A percentile compares a stretch with the other conserved stretches of the same genome.
Evolutionary conservation across 1,140 invertebrate genomes (phyloP).

Genomic region (Anoplolepis gracilipes): DNA sequence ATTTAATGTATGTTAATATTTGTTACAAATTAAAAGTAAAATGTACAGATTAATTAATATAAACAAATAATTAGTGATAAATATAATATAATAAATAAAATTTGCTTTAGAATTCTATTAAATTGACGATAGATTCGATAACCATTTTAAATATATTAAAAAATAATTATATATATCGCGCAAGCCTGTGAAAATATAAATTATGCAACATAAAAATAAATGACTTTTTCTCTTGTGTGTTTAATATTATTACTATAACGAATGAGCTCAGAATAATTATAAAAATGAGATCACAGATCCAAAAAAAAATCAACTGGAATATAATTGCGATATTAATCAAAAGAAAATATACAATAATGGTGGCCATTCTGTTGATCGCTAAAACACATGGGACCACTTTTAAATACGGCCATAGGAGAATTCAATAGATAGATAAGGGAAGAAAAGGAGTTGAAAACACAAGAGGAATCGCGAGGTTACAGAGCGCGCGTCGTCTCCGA

Average conservation of each 20-base stretch:
- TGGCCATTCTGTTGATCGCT: background rate
- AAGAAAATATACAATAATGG: background rate
- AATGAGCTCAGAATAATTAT: background rate
- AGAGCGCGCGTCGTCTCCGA: background rate
- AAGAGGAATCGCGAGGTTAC: background rate
- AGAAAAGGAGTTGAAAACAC: background rate
- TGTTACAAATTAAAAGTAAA: conserved; percentile 23
- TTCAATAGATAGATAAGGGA: conserved; percentile 1
- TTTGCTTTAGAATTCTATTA: background rate
- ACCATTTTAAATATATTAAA: conserved; percentile 2
- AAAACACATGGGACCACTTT: background rate
- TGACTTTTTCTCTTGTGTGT: no score
- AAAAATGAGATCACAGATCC: background rate
- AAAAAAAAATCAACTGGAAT: background rate
- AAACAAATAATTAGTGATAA: no score
- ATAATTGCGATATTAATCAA: background rate
- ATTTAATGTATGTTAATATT: conserved; percentile 19
- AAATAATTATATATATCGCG: background rate
- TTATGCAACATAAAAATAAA: no score
- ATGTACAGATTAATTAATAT: background rate
- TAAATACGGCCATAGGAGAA: background rate
- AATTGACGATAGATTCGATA: background rate
- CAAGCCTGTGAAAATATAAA: background rate
- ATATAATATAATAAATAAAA: conserved; percentile 7
- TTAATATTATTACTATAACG: no score